These are phyloP conservation scores for Epizoanthus scotinus DNA, from an alignment of 92 coral and sea anemone genomes.

Conservation along the genomic window DNA sequence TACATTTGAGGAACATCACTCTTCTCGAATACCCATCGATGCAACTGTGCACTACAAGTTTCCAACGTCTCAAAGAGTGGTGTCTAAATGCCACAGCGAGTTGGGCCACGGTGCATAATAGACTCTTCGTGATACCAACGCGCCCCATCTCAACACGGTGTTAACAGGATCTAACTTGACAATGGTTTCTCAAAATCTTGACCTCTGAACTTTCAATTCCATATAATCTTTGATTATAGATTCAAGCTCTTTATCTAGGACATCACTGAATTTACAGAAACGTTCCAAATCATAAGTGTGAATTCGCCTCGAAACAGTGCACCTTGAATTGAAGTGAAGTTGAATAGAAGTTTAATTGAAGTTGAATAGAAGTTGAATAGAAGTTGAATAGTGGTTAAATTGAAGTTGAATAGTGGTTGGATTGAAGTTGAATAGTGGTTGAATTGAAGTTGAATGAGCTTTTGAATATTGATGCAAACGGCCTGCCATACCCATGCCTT, in stretches of 20 bases:
- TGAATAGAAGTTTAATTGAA: no score
- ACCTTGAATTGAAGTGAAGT: no score
- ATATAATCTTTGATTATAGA: neutral
- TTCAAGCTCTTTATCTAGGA: conserved; percentile 4
- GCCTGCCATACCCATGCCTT: no score
- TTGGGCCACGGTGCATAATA: conserved; percentile 7
- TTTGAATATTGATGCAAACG: no score
- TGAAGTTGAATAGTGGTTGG: no score
- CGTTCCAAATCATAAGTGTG: conserved; percentile 6
- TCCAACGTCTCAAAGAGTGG: conserved; percentile 39
- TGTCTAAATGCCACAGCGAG: conserved; percentile 17
- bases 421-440: no score
- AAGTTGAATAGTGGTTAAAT: no score
- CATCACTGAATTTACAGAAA: neutral
- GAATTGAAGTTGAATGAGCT: no score
- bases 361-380: no score
- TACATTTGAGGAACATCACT: conserved; percentile 36
- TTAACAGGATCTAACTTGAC: neutral
- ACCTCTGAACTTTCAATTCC: neutral
- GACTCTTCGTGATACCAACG: conserved; percentile 1
- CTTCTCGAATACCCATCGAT: conserved; percentile 46
- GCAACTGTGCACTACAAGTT: conserved; percentile 38
- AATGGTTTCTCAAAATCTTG: neutral
- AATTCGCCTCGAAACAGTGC: conserved; percentile 15
- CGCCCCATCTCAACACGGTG: neutral